Percentiles rank a stretch among this genome's conserved stretches.
Conservation (phyloP, 2,797 vertebrate species). For the Graptemys geographica region DNA sequence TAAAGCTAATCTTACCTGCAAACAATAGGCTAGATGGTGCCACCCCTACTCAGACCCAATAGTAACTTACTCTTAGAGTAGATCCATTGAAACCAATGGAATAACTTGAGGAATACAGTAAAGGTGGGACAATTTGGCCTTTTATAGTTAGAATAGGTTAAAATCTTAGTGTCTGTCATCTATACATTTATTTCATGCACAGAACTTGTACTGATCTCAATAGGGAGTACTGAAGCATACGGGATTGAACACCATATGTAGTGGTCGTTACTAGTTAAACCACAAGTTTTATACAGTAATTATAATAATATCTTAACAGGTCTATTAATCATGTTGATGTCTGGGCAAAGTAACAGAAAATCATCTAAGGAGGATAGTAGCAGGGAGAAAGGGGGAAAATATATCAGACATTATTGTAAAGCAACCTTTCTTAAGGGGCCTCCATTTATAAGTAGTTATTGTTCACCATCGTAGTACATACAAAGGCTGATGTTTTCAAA, state of each 20-base stretch:
- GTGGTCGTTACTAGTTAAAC: neutral
- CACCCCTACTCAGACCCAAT: neutral
- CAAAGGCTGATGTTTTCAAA: neutral
- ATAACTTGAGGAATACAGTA: neutral
- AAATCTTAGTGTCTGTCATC: neutral
- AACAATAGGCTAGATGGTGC: rapidly evolving
- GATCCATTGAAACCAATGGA: neutral
- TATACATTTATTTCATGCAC: neutral
- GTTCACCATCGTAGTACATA: neutral
- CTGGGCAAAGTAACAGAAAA: neutral
- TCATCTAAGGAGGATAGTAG: neutral
- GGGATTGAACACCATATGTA: neutral
- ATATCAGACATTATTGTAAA: neutral
- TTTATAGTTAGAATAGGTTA: neutral
- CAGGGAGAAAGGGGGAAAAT: neutral
- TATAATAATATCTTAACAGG: neutral
- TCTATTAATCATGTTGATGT: neutral
- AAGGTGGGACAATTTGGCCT: neutral
- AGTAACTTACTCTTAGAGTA: no score
- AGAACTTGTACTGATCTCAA: no score
- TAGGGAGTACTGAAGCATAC: no score
- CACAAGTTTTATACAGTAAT: neutral
- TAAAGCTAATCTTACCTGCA: neutral
- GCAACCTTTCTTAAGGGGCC: neutral
- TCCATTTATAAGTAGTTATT: neutral